phyloP scores from a whole-genome alignment of 2,113 vertebrate genomes.

The Colinus virginianus region DNA sequence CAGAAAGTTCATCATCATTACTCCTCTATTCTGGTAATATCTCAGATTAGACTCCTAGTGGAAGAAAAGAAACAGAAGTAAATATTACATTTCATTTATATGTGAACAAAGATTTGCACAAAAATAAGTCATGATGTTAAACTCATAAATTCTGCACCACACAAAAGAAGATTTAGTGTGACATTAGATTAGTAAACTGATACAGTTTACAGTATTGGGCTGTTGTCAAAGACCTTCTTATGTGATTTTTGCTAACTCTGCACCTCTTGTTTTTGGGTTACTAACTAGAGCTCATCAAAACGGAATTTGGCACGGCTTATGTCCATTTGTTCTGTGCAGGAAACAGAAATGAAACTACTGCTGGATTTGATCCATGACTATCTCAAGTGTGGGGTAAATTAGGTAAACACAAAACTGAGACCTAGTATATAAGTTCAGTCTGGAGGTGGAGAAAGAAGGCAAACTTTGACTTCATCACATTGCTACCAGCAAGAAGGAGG shows the following conservation, averaged over 20 bases:
- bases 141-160: neutral
- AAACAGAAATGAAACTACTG: conserved; percentile 9
- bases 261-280: neutral
- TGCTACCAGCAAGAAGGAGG: neutral
- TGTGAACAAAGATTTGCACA: neutral
- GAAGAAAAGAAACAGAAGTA: neutral
- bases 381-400: neutral
- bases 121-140: neutral
- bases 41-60: neutral
- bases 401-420: neutral
- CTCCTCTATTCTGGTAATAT: neutral
- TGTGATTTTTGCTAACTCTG: conserved; percentile 12
- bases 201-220: neutral
- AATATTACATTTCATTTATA: neutral
- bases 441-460: neutral
- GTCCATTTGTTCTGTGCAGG: neutral
- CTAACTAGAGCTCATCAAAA: neutral
- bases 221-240: neutral
- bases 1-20: neutral
- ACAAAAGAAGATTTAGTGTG: neutral
- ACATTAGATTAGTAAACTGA: neutral
- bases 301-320: neutral
- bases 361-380: neutral
- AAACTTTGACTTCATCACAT: neutral
- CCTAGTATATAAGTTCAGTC: neutral